Conservation (phyloP, 2,888 invertebrate species). For the Luperina nickerlii region DNA sequence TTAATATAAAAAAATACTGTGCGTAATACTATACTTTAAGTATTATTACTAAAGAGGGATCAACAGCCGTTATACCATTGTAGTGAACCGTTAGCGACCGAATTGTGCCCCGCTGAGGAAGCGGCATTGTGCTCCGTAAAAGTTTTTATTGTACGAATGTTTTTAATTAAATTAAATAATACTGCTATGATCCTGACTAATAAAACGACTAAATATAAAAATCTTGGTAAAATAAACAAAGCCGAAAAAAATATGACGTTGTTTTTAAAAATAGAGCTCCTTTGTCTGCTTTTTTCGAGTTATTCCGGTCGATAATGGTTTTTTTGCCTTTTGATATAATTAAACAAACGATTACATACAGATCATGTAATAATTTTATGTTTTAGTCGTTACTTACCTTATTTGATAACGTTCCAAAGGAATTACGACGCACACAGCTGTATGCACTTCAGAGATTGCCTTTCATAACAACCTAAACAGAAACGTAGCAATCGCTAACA, state of each 20-base stretch:
- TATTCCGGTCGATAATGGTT: background rate
- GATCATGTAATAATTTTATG: background rate
- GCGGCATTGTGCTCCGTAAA: slow-evolving; percentile 6
- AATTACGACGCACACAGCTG: background rate
- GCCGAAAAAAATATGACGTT: background rate
- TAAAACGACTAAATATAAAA: background rate
- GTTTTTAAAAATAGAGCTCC: background rate
- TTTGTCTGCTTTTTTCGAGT: background rate
- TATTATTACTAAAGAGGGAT: slow-evolving; percentile 19
- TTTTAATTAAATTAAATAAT: slow-evolving; percentile 15
- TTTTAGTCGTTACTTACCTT: background rate
- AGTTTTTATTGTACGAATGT: slow-evolving; percentile 8
- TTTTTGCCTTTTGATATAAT: background rate
- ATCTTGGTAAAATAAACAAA: background rate
- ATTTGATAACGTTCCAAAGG: background rate
- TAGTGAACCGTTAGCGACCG: slow-evolving; percentile 8
- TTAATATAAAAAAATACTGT: background rate
- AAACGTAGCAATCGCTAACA: background rate
- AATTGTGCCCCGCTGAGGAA: slow-evolving; percentile 23
- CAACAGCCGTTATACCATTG: slow-evolving; percentile 21
- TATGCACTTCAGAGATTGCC: background rate
- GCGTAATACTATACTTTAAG: background rate
- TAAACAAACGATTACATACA: background rate
- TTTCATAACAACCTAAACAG: background rate
- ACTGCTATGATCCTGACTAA: background rate